Percentiles rank a stretch among this genome's conserved stretches.
phyloP scores from a whole-genome alignment of 2,888 invertebrate species.

The Drosophila buzzatii region DNA sequence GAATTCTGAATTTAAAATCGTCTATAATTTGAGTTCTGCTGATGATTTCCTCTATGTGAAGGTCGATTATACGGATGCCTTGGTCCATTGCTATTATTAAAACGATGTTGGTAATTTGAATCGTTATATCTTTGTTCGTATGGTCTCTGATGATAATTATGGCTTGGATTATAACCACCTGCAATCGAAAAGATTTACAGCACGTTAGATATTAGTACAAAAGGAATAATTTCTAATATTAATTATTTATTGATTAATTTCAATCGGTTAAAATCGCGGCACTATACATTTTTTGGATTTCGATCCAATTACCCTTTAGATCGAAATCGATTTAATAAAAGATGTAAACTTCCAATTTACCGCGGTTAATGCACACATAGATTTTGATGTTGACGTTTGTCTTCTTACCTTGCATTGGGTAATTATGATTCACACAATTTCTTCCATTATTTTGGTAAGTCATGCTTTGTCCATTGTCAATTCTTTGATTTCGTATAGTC shows the following conservation, averaged over 20 bases:
- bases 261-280: too few relatives aligned
- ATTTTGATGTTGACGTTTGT: too few relatives aligned
- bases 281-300: too few relatives aligned
- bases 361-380: too few relatives aligned
- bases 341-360: too few relatives aligned
- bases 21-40: slow-evolving; percentile 48
- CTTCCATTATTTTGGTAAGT: slow-evolving; percentile 85
- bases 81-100: slow-evolving; percentile 30
- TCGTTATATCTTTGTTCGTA: slow-evolving; percentile 43
- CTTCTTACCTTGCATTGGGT: slow-evolving; percentile 35
- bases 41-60: slow-evolving; percentile 36
- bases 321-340: too few relatives aligned
- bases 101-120: slow-evolving; percentile 34
- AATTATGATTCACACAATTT: slow-evolving; percentile 50
- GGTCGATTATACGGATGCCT: slow-evolving; percentile 34
- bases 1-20: slow-evolving; percentile 28
- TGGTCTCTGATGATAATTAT: slow-evolving; percentile 41
- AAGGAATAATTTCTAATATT: too few relatives aligned
- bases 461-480: slow-evolving; percentile 33
- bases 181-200: neutral
- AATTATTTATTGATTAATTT: too few relatives aligned
- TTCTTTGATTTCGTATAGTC: slow-evolving; percentile 27
- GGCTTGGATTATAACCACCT: slow-evolving; percentile 43
- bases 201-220: too few relatives aligned
- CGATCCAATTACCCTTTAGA: too few relatives aligned